Percentiles rank a stretch among this genome's conserved stretches.
Conservation (phyloP, 2,113 vertebrate species). For the Trogon surrucura region DNA sequence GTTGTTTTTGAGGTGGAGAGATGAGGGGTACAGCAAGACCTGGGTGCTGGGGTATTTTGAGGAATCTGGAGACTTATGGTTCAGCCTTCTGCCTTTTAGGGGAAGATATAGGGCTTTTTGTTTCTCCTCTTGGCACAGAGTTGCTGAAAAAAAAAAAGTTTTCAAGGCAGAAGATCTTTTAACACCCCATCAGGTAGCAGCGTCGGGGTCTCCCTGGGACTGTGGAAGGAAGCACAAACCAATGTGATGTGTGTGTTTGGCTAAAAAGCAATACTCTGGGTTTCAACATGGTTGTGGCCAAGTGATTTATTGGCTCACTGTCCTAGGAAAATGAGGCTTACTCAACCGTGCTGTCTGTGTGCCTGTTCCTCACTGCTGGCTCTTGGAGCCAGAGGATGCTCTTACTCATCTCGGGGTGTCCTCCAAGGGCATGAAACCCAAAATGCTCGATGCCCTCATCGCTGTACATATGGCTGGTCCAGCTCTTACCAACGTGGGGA, state of each 20-base stretch:
- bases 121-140: background rate
- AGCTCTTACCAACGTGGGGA: too few relatives aligned
- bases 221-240: too few relatives aligned
- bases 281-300: background rate
- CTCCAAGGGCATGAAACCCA: rapidly evolving
- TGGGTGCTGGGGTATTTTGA: background rate
- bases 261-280: background rate
- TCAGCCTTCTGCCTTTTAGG: background rate
- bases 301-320: background rate
- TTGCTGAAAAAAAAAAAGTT: too few relatives aligned
- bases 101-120: background rate
- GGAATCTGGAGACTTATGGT: background rate
- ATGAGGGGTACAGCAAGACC: background rate
- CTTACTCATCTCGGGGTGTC: background rate
- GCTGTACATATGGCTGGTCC: background rate
- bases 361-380: background rate
- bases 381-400: rapidly evolving
- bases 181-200: background rate
- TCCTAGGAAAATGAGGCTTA: background rate
- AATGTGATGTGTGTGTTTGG: background rate
- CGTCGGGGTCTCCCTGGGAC: background rate
- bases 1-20: background rate
- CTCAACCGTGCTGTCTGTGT: background rate
- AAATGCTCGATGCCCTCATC: background rate
- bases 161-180: background rate